phyloP scores from a whole-genome alignment of 1,140 invertebrate genomes.

The Hestina assimilis region DNA sequence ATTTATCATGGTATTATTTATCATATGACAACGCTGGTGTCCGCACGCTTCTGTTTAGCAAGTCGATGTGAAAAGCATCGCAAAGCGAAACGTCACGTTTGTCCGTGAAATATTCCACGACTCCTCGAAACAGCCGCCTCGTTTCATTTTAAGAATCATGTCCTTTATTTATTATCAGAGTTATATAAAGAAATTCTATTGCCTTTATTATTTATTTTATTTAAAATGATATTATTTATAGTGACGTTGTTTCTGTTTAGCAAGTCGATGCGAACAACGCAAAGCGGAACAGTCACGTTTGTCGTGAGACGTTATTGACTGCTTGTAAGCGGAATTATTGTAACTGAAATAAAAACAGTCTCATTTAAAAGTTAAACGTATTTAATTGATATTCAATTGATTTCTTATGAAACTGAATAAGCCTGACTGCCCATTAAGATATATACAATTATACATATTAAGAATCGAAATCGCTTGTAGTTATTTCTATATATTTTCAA shows the following conservation, averaged over 20 bases:
- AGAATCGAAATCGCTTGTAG: no score
- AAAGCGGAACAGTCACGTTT: background rate
- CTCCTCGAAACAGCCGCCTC: background rate
- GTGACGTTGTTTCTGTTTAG: background rate
- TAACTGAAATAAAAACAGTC: no score
- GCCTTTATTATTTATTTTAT: background rate
- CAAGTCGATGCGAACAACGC: background rate
- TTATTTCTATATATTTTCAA: no score
- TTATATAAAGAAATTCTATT: background rate
- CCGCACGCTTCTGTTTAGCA: background rate
- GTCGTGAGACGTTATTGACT: background rate
- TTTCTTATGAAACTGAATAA: no score
- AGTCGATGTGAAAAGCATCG: slow-evolving; percentile 1
- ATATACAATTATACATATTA: no score
- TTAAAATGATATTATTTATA: background rate
- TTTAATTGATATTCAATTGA: no score
- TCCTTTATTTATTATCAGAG: no score
- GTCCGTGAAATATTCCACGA: slow-evolving; percentile 1
- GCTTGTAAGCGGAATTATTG: no score
- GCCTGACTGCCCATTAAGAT: no score
- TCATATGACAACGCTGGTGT: background rate
- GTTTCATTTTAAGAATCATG: no score
- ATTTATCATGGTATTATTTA: background rate
- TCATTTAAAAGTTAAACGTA: no score
- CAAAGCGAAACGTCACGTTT: slow-evolving; percentile 1